Evolutionary conservation across 2,888 invertebrate genomes (phyloP).

Genomic region (Shargacucullia verbasci): DNA sequence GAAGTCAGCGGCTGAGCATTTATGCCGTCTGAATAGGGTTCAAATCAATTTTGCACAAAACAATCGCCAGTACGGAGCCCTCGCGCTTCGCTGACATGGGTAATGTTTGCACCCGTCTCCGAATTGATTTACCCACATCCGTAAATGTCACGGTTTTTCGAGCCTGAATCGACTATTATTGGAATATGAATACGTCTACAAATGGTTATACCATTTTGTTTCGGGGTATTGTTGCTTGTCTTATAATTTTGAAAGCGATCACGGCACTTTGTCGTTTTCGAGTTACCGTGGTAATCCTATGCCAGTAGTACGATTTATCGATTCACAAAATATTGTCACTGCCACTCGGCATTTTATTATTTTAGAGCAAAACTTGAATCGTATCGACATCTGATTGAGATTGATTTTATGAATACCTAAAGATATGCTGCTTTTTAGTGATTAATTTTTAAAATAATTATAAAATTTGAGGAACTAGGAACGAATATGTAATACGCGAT

Average conservation of each 20-base stretch:
- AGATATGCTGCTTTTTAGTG: no score
- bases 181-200: conserved; percentile 64
- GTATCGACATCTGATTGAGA: neutral
- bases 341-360: conserved; percentile 4
- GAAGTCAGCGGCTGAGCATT: conserved; percentile 66
- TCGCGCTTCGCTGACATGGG: conserved; percentile 77
- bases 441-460: no score
- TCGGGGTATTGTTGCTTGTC: conserved; percentile 28
- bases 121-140: conserved; percentile 86
- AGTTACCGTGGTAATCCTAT: conserved; percentile 24
- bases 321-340: conserved; percentile 2
- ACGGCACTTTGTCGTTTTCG: neutral
- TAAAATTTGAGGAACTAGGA: no score
- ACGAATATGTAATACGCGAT: no score
- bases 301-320: conserved; percentile 7
- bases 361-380: neutral
- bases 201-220: conserved; percentile 33
- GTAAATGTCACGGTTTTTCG: conserved; percentile 80
- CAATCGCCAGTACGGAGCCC: conserved; percentile 69
- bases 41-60: conserved; percentile 79
- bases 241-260: conserved; percentile 33
- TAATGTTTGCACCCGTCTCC: conserved; percentile 76
- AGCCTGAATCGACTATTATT: conserved; percentile 68
- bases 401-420: no score
- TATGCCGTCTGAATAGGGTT: conserved; percentile 76